These are phyloP conservation scores for Heliothis subflexa DNA, from an alignment of 1,140 invertebrate species.

Conservation along the genomic window DNA sequence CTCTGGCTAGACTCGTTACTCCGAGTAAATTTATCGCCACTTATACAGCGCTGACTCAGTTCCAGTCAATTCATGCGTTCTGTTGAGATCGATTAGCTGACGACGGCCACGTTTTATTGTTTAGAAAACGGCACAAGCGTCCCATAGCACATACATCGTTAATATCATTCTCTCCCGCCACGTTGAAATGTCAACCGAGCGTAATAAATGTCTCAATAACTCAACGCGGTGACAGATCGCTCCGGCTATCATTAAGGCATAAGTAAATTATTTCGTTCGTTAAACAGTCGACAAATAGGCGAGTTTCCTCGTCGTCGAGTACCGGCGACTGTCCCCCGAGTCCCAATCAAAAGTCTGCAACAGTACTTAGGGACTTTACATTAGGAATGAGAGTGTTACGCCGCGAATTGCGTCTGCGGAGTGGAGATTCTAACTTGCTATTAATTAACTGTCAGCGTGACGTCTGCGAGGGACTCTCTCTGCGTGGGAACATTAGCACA, in stretches of 20 bases:
- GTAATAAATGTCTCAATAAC: slow-evolving; percentile 59
- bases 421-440: slow-evolving; percentile 63
- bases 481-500: slow-evolving; percentile 57
- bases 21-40: slow-evolving; percentile 67
- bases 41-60: slow-evolving; percentile 64
- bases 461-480: slow-evolving; percentile 48
- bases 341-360: slow-evolving; percentile 66
- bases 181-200: slow-evolving; percentile 52
- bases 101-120: slow-evolving; percentile 49
- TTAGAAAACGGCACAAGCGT: slow-evolving; percentile 48
- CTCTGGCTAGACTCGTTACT: slow-evolving; percentile 62
- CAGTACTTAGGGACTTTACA: slow-evolving; percentile 63
- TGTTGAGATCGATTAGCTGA: slow-evolving; percentile 50
- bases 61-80: slow-evolving; percentile 51
- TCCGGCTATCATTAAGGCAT: slow-evolving; percentile 54
- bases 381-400: slow-evolving; percentile 53
- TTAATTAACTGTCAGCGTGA: slow-evolving; percentile 65
- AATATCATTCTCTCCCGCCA: slow-evolving; percentile 52
- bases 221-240: slow-evolving; percentile 54
- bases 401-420: slow-evolving; percentile 49
- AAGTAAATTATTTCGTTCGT: slow-evolving; percentile 56
- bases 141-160: slow-evolving; percentile 46
- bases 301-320: slow-evolving; percentile 48
- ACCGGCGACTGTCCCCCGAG: slow-evolving; percentile 42
- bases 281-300: slow-evolving; percentile 52